phyloP scores from a whole-genome alignment of 2,888 invertebrate genomes.

The Aleiodes alternator region DNA sequence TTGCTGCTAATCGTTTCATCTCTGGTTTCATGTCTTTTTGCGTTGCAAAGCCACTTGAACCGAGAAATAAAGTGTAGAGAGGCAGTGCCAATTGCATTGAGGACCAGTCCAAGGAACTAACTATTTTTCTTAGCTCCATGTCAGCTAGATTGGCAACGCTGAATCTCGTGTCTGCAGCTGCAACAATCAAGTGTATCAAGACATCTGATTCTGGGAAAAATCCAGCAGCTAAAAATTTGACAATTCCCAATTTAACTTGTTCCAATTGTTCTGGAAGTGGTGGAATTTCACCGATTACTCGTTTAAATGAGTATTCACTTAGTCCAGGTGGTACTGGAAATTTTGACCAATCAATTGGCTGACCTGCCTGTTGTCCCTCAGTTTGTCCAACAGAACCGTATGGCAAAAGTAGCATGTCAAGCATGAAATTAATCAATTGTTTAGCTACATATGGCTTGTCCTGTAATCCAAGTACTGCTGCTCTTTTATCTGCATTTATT shows the following conservation, averaged over 20 bases:
- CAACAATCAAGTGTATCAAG: slow-evolving; percentile 87
- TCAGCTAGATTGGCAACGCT: slow-evolving; percentile 93
- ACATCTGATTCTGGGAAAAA: slow-evolving; percentile 86
- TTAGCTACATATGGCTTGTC: slow-evolving; percentile 82
- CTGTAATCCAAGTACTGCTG: slow-evolving; percentile 82
- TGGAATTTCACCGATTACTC: slow-evolving; percentile 83
- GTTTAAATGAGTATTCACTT: slow-evolving; percentile 85
- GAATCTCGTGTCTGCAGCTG: slow-evolving; percentile 92
- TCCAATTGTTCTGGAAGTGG: slow-evolving; percentile 89
- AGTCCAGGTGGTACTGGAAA: slow-evolving; percentile 85
- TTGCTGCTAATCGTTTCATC: slow-evolving; percentile 86
- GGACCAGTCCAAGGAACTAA: slow-evolving; percentile 88
- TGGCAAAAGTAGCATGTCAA: slow-evolving; percentile 89
- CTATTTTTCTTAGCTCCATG: slow-evolving; percentile 87
- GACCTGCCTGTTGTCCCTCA: slow-evolving; percentile 74
- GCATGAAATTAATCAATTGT: slow-evolving; percentile 85
- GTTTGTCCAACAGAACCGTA: slow-evolving; percentile 81
- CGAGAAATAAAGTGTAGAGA: slow-evolving; percentile 87
- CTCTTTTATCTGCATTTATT: slow-evolving; percentile 80
- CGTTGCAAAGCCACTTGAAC: slow-evolving; percentile 78
- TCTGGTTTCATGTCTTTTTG: slow-evolving; percentile 79
- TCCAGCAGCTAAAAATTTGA: slow-evolving; percentile 88
- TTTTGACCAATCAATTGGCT: slow-evolving; percentile 68
- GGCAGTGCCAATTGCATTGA: slow-evolving; percentile 83
- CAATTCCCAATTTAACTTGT: slow-evolving; percentile 85